These are phyloP conservation scores for Gerosis bhagava DNA, from an alignment of 2,888 invertebrate species.

Conservation along the genomic window DNA sequence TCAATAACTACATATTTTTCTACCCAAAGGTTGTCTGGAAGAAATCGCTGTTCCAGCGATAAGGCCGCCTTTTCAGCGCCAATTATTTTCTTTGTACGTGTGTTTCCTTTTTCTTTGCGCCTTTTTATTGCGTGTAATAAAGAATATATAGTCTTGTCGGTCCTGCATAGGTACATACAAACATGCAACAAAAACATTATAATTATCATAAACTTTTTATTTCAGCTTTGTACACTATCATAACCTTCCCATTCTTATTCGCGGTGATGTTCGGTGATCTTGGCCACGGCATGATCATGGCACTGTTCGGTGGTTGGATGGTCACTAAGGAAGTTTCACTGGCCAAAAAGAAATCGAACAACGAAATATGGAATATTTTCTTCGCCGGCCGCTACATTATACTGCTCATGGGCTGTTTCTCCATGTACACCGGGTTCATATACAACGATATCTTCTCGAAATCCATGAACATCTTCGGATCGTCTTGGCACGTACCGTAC, in stretches of 20 bases:
- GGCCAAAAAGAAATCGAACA: slow-evolving; percentile 85
- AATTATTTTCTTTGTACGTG: too few relatives aligned
- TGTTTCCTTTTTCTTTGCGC: too few relatives aligned
- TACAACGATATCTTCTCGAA: slow-evolving; percentile 99
- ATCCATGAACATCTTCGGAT: slow-evolving; percentile 96
- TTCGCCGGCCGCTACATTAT: slow-evolving; percentile 99
- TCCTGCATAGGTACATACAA: too few relatives aligned
- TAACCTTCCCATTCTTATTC: slow-evolving; percentile 97
- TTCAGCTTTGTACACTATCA: slow-evolving; percentile 91
- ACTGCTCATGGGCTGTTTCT: slow-evolving; percentile 97
- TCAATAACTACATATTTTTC: too few relatives aligned
- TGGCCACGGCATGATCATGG: slow-evolving; percentile 94
- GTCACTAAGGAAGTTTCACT: slow-evolving; percentile 90
- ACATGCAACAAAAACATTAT: neutral
- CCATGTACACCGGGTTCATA: slow-evolving; percentile 98
- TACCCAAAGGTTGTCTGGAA: too few relatives aligned
- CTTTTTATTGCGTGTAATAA: too few relatives aligned
- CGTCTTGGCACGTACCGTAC: slow-evolving; percentile 88
- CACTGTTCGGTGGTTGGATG: slow-evolving; percentile 91
- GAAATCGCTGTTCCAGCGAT: too few relatives aligned
- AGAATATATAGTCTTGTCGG: too few relatives aligned
- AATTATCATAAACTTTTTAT: slow-evolving; percentile 38
- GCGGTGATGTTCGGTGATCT: slow-evolving; percentile 98
- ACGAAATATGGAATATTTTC: slow-evolving; percentile 98
- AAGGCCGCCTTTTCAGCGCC: too few relatives aligned